Base-by-base conservation (phyloP, 2,888 invertebrate species). In the Sepioteuthis lessoniana region DNA sequence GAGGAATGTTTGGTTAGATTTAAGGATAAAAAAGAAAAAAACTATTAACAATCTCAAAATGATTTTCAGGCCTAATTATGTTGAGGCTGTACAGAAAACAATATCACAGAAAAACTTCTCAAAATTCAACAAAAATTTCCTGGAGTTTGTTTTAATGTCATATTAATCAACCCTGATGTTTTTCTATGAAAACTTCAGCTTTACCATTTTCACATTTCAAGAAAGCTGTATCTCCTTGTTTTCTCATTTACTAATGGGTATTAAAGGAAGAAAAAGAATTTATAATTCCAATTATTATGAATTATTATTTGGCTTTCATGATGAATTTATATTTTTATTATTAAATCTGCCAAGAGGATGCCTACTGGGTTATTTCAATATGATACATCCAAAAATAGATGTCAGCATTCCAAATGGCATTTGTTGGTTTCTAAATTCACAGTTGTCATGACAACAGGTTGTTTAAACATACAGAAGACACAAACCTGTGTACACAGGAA, bases 301-400 rank as follows among this genome's bases (percentile, higher is more conserved):
- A 76, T 76, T 76, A 76, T 76, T 76, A 76, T 76, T 76, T 76
- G 76, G 76, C 76, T 76, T 76, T 76, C n/a, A 76, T 35, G 76
- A 60, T 60, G 10, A 76, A n/a, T 16, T 55, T 55, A 55, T 55
- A 25, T 25, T 47, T 55, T 55, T 25, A 2, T 55, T 55, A 55
- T 76, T 76, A 76, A n/a, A 76, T 35, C n/a, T 76, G n/a, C n/a
- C n/a, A 76, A 76, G 35, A n/a, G 13, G n/a, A 76, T n/a, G 76
- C 76, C n/a, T 76, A 76, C 76, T 76, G n/a, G 76, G 76, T 76
- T 76, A 35, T 35, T 76, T 76, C 76, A n/a, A n/a, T 76, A 76
- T n/a, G n/a, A 76, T 76, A 76, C 76, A n/a, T 76, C n/a, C 76
- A 76, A 76, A 76, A 76, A 76, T 76, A 76, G 76, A 76, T n/a